Evolutionary conservation across 2,888 invertebrate species (phyloP), one percentile per base, ranked within the genome.

Genomic region (Coleophora flavipennella): DNA sequence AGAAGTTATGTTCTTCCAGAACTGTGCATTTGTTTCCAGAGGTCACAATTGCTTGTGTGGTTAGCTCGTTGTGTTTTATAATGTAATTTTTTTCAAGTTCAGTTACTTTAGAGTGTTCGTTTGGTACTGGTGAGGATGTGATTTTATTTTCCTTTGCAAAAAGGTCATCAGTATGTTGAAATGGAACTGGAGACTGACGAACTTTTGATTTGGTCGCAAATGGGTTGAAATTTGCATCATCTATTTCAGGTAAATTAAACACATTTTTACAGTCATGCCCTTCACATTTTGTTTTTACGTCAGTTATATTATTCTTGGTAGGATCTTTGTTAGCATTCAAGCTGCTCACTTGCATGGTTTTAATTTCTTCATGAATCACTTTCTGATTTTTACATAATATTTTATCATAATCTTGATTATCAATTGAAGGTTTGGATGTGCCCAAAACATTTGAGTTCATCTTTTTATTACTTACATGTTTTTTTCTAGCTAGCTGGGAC

Each of bases 191-290:
- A 8, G 73, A 66, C 31, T 52, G 53, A 20, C 65, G 50, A 42
- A 75, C 60, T 63, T 66, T 77, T 8, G 68, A 59, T 49, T 70
- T 76, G 1, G 70, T 60, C n/a, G 55, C 61, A 59, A 79, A 78
- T 6, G 77, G 72, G 51, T 73, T 74, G 45, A 77, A 75, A 43
- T 68, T 65, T 8, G 56, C 51, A 37, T 75, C 74, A 47, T 76
- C 67, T 43, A 80, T 75, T 60, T 79, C 79, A 27, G 80, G 80
- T 33, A 80, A 48, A 44, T 79, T 79, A 43, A 77, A 78, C 9
- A 76, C 76, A 48, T 69, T 79, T 59, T 50, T 75, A n/a, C 57
- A 45, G 35, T 55, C 48, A 13, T 49, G 44, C 38, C 53, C 59
- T 33, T 69, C 69, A 34, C 69, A 69, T 13, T n/a, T n/a, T n/a